A percentile compares a stretch with the other conserved stretches of the same genome.
These are phyloP conservation scores for Okamejei kenojei DNA, from an alignment of 2,797 vertebrate species.

Conservation along the genomic window DNA sequence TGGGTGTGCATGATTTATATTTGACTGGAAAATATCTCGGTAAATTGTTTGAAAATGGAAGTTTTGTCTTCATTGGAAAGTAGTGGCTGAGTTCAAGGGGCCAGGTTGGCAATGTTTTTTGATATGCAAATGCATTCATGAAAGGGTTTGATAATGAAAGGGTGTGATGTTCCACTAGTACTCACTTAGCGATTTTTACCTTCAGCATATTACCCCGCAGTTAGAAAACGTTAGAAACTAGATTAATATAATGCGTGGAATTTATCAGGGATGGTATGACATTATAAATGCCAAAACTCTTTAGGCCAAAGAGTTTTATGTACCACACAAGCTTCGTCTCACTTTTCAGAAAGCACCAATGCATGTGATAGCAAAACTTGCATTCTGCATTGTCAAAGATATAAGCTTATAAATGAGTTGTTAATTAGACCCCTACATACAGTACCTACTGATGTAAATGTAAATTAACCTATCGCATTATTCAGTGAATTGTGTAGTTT, in stretches of 20 bases:
- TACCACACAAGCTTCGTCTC: not conserved
- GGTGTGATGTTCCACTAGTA: not conserved
- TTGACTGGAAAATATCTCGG: not conserved
- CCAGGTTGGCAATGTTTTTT: not conserved
- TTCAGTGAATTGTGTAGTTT: not conserved
- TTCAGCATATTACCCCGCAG: not conserved
- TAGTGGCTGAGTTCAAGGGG: not conserved
- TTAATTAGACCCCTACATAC: not conserved
- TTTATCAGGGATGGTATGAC: not conserved
- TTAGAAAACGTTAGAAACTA: not conserved
- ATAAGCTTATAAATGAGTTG: not conserved
- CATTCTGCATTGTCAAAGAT: not conserved
- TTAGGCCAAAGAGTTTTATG: not conserved
- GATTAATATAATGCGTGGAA: not conserved
- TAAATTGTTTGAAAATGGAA: not conserved
- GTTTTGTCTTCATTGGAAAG: not conserved
- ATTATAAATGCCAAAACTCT: not conserved
- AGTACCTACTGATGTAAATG: not conserved
- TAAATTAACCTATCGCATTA: not conserved
- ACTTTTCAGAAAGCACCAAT: not conserved
- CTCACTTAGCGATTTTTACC: not conserved
- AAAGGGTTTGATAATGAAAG: not conserved
- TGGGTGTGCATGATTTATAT: not conserved
- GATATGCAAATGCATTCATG: not conserved
- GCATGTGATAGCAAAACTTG: not conserved